Evolutionary conservation across 2,888 invertebrate genomes (phyloP), one percentile per base, ranked within the genome.

Genomic region (Drosophila meridiana): DNA sequence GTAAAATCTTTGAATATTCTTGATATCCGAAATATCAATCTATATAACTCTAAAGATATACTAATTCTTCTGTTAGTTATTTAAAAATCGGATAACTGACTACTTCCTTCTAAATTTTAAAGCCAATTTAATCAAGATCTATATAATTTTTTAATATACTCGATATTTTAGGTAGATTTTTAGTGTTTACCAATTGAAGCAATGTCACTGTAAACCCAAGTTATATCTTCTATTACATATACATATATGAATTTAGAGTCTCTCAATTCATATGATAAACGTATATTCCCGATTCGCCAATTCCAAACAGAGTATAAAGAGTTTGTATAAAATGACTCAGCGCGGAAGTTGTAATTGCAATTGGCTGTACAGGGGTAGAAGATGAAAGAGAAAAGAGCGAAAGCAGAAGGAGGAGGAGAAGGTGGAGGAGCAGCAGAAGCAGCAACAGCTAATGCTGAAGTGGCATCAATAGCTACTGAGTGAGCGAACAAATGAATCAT

Each of bases 331-430:
- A 48, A 63, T 83, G 87, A 89, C 61, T 79, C 79, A 89, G 69
- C 61, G 61, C 89, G 85, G 85, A 85, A 82, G 80, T 84, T 82
- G 79, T 84, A 87, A 87, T 84, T 79, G 80, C 85, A 73, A 36
- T 71, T 77, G 64, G 68, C 20, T 34, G 36, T 11, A 48, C 50
- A 55, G 20, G 43, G 43, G 60, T 20, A 7, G 26, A 58, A n/a
- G 53, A 9, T 47, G n/a, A 14, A 42, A 26, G 20, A 11, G 52
- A 40, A 28, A 32, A 30, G 28, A 67, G 48, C 68, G 42, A 60
- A 70, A 60, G 40, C 28, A 53, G n/a, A 20, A 57, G 40, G 0
- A 20, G 26, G 4, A 26, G 28, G 11, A n/a, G 42, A 6, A 42
- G n/a, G 8, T 38, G 30, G 8, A 48, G 48, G 7, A n/a, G 50